These are phyloP conservation scores for Nebria salina DNA, from an alignment of 2,888 invertebrate species.

Conservation along the genomic window DNA sequence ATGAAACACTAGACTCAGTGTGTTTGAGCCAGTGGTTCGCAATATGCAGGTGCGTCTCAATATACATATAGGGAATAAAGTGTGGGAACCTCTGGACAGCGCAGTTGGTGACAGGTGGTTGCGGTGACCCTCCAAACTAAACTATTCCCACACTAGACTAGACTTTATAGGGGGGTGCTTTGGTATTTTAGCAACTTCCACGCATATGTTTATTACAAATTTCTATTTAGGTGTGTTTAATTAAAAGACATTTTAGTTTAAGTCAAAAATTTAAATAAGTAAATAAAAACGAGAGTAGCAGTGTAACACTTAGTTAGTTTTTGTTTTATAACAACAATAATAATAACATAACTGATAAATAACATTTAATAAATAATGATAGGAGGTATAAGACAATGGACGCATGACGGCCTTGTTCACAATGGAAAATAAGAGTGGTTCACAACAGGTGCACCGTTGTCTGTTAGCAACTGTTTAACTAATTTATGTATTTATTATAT, in stretches of 20 bases:
- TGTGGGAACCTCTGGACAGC: conserved; percentile 15
- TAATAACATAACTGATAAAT: neutral
- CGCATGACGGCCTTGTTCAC: neutral
- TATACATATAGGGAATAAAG: neutral
- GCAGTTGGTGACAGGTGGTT: conserved; percentile 11
- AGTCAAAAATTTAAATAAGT: too few species aligned
- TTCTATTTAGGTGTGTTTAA: too few species aligned
- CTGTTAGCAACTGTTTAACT: conserved; percentile 8
- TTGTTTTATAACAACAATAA: neutral
- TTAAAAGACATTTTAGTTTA: too few species aligned
- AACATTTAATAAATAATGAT: neutral
- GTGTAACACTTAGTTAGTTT: neutral
- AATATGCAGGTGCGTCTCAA: neutral
- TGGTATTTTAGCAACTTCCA: neutral
- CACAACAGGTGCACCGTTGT: conserved; percentile 8
- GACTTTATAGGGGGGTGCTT: neutral
- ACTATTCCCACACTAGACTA: conserved; percentile 8
- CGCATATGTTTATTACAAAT: neutral
- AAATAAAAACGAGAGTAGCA: neutral
- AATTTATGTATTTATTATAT: conserved; percentile 6
- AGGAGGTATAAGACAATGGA: neutral
- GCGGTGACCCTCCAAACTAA: neutral
- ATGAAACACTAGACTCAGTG: too few species aligned
- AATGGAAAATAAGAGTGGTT: conserved; percentile 14
- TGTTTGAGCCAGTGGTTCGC: neutral